These are phyloP conservation scores for Sarcophilus harrisii DNA, from an alignment of 2,797 vertebrate species.

Conservation along the genomic window DNA sequence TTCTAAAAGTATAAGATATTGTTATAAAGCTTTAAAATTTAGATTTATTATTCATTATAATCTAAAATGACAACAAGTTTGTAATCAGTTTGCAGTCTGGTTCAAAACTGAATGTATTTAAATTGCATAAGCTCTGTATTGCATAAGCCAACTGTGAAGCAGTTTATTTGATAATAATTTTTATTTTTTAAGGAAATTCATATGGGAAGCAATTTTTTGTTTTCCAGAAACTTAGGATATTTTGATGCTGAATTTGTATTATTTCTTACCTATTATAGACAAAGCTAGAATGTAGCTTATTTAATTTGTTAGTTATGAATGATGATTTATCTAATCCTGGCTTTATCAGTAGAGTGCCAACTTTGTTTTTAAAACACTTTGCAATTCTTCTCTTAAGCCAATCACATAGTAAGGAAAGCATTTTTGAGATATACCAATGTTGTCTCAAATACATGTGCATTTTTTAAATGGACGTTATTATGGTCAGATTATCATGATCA, in stretches of 20 bases:
- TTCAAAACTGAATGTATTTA: not conserved
- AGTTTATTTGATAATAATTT: not conserved
- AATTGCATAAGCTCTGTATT: not conserved
- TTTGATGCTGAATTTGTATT: not conserved
- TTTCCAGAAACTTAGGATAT: not conserved
- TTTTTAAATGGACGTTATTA: not conserved
- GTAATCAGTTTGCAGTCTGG: not conserved
- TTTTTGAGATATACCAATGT: not conserved
- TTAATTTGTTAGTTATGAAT: not conserved
- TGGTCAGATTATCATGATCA: not conserved
- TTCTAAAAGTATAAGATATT: constrained; percentile 29
- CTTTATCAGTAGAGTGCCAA: not conserved
- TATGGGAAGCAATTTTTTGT: not conserved
- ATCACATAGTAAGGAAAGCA: no score
- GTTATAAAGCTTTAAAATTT: not conserved
- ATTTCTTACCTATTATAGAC: constrained; percentile 22
- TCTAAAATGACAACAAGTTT: not conserved
- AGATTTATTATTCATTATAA: constrained; percentile 26
- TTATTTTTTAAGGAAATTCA: not conserved
- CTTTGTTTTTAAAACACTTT: not conserved
- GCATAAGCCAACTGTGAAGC: not conserved
- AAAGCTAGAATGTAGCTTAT: not conserved
- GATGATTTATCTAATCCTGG: not conserved
- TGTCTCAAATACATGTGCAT: not conserved
- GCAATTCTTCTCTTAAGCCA: not conserved